phyloP scores from a whole-genome alignment of 2,797 vertebrate genomes.

The Dallia pectoralis region DNA sequence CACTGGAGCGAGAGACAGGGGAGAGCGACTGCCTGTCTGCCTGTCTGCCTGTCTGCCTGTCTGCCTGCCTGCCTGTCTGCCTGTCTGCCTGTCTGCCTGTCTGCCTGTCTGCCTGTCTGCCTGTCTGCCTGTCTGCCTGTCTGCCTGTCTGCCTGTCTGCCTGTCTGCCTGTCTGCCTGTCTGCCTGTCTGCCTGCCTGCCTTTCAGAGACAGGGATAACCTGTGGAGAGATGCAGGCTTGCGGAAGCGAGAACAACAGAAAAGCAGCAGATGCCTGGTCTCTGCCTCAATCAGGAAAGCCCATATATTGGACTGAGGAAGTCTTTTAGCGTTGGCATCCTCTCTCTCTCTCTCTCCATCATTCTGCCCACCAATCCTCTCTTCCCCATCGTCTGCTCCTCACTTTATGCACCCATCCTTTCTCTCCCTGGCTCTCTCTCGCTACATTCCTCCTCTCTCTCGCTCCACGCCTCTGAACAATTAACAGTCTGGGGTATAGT shows the following conservation, averaged over 20 bases:
- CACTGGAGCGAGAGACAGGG: not conserved
- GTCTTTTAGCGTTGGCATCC: slow-evolving; percentile 47
- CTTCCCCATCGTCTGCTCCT: too few species aligned
- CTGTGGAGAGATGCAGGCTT: not conserved
- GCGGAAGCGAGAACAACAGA: not conserved
- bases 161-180: not conserved
- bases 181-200: too few species aligned
- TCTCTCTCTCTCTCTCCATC: slow-evolving; percentile 38
- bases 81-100: too few species aligned
- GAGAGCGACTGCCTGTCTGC: not conserved
- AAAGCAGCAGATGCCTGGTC: slow-evolving; percentile 45
- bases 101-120: too few species aligned
- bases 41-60: too few species aligned
- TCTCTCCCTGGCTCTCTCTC: slow-evolving; percentile 14
- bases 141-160: not conserved
- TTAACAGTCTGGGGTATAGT: not conserved
- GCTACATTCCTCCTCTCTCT: not conserved
- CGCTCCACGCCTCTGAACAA: not conserved
- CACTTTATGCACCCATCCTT: not conserved
- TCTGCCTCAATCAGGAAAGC: slow-evolving; percentile 63
- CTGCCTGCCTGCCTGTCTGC: too few species aligned
- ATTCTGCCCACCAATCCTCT: slow-evolving; percentile 7
- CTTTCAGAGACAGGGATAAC: not conserved
- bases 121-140: too few species aligned
- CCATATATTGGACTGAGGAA: slow-evolving; percentile 58